Evolutionary conservation across 2,797 vertebrate genomes (phyloP), one percentile per base, ranked within the genome.

Genomic region (Pristis pectinata): DNA sequence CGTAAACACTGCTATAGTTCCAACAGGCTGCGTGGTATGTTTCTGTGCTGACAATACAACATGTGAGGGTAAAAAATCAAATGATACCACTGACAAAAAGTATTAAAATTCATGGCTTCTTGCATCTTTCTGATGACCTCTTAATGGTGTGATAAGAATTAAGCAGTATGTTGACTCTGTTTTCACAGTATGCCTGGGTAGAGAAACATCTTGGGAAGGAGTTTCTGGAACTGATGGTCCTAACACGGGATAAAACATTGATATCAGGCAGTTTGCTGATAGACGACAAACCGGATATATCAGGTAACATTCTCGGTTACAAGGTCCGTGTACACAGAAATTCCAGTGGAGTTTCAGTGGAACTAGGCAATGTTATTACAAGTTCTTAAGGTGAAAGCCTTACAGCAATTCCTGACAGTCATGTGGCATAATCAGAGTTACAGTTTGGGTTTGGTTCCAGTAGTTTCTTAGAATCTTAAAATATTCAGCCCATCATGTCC

Each of bases 241-340:
- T 99, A 96, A 99, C 99, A 37, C 96, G 98, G 96, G 99, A 99
- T 96, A 99, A 99, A 97, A 99, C 99, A 0, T 95, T 99, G 95
- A 97, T 99, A 95, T 97, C 97, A 3, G 99, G 98, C 9, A 98
- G 99, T 95, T 95, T 99, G 95, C 98, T 99, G 93, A 99, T 99
- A 53, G 99, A 99, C 0, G 99, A 99, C 97, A 98, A 98, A 95
- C 98, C 98, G 0, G 98, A 99, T 95, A 98, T 99, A 95, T 95
- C 96, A 77, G 99, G 99, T 99, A 95, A 97, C 97, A 17, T 34
- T 41, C 30, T 34, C 30, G 64, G 1, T 24, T 22, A 59, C 24
- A 1, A 2, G 9, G 22, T 2, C 4, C 9, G 83, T 91, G 2
- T 34, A 37, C 85, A 0, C 0, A 13, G 79, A 8, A 34, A 0